Evolutionary conservation across 1,140 invertebrate genomes (phyloP).

Genomic region (Bombus difficillimus): DNA sequence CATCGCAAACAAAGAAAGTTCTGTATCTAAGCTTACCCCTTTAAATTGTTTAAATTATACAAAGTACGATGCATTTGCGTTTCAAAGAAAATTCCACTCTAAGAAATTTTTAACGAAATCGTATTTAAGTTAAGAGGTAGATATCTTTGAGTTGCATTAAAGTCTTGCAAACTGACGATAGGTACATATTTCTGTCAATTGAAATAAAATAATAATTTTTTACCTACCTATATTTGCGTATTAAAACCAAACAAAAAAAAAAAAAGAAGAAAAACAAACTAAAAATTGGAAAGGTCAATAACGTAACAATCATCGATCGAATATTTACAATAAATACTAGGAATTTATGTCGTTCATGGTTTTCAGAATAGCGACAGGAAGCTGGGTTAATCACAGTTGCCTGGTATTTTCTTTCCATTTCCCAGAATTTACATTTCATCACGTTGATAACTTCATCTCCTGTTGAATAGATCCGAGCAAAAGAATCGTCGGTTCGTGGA

Average conservation of each 20-base stretch:
- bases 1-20: not conserved
- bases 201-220: not conserved
- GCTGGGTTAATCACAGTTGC: slow-evolving; percentile 1
- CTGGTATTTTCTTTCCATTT: slow-evolving; percentile 31
- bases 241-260: not conserved
- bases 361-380: no score
- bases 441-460: slow-evolving; percentile 3
- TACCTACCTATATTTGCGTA: no score
- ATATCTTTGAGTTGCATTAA: not conserved
- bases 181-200: not conserved
- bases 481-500: slow-evolving; percentile 3
- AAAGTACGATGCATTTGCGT: no score
- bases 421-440: slow-evolving; percentile 37
- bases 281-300: not conserved
- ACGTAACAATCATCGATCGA: not conserved
- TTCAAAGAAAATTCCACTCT: not conserved
- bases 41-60: not conserved
- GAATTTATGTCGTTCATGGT: not conserved
- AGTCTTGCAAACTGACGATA: not conserved
- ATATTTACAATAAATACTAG: not conserved
- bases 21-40: not conserved
- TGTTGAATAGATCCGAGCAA: not conserved
- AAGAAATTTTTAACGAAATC: not conserved
- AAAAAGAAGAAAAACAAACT: no score
- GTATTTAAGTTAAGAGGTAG: not conserved